Base-by-base conservation (phyloP, 2,888 invertebrate species). In the Leptinotarsa haldemani region DNA sequence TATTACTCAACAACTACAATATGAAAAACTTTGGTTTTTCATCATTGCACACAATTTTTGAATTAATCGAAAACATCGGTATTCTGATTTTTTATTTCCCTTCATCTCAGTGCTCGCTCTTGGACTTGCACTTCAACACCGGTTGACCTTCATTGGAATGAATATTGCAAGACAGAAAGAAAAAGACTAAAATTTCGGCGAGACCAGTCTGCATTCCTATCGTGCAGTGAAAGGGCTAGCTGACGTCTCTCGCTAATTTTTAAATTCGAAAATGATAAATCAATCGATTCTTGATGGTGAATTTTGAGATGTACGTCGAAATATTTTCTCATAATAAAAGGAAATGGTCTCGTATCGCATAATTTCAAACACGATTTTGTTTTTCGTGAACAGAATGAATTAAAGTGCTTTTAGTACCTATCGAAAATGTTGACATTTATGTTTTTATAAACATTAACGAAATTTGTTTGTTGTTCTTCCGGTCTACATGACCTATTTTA, bases 81-180 rank as follows among this genome's bases (percentile, higher is more conserved):
- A 52, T 18, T 52, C 52, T 20, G 56, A 56, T 56, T 56, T 56
- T 20, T 20, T 20, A 61, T 61, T 61, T 61, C 25, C 2, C n/a
- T 56, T 56, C 20, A 56, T 18, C 56, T 48, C 48, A 47, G 12
- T 52, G 66, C n/a, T 15, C 52, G 50, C 22, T 66, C 47, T 50
- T 66, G 68, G 68, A 53, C 46, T 47, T 46, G 56, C 68, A 68
- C 56, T 68, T 46, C 46, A 15, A 40, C 56, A 56, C 56, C 46
- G 68, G 40, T 53, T 68, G 47, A 56, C 68, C 68, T 68, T 68
- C 56, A 18, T 68, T 20, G 56, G 68, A 56, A 67, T 68, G 56
- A 52, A 30, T 25, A 25, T 66, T 66, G 20, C 30, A 56, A 56
- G 46, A 9, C 40, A 40, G 68, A 12, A 56, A 18, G 47, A 68